Percentiles rank a stretch among this genome's conserved stretches.
Evolutionary conservation across 2,113 vertebrate genomes (phyloP).

Genomic region (Gymnogyps californianus): DNA sequence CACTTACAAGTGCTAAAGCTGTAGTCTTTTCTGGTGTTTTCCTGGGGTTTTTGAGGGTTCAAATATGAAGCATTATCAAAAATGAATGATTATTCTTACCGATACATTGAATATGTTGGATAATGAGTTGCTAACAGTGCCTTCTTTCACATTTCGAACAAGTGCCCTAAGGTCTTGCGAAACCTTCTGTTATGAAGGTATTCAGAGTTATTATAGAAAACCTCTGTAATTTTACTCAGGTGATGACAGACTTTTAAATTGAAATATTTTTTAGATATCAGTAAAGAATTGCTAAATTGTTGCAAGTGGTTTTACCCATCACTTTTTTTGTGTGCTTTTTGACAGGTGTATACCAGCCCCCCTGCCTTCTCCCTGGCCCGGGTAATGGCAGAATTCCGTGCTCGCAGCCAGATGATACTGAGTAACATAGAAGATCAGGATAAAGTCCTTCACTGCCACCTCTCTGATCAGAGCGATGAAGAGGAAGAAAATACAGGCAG

Average conservation of each 20-base stretch:
- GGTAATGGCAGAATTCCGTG: conserved; percentile 83
- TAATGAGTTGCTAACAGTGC: neutral
- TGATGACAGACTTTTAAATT: neutral
- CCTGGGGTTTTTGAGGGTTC: neutral
- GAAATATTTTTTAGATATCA: neutral
- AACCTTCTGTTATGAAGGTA: neutral
- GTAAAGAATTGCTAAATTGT: neutral
- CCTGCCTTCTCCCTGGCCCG: conserved; percentile 75
- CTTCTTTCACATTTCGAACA: neutral
- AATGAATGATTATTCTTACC: neutral
- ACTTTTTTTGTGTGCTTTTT: neutral
- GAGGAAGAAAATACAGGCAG: conserved; percentile 51
- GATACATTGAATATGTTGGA: neutral
- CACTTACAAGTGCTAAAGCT: neutral
- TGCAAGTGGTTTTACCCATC: neutral
- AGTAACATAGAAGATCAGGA: conserved; percentile 85
- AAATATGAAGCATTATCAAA: neutral
- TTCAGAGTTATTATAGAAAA: neutral
- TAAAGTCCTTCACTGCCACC: conserved; percentile 76
- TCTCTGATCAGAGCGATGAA: conserved; percentile 72
- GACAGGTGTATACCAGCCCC: conserved; percentile 79
- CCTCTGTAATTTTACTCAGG: neutral
- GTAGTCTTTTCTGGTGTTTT: neutral
- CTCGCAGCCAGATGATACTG: conserved; percentile 80
- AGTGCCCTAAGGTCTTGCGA: neutral